Evolutionary conservation across 2,113 vertebrate species (phyloP).

Genomic region (Amazona guildingii): DNA sequence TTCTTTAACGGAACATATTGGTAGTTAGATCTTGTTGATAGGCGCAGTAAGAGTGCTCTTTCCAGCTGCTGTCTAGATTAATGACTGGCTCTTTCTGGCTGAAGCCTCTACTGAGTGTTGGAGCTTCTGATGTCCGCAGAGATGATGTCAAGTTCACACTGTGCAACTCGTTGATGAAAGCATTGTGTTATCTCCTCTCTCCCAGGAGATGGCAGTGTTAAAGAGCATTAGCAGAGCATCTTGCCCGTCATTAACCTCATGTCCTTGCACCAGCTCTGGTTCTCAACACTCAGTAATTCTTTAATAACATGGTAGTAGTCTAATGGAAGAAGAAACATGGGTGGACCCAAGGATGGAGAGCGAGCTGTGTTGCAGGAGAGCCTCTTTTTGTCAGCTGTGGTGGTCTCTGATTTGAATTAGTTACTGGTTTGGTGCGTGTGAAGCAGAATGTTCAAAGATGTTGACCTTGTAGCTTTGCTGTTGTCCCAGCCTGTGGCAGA

Average conservation of each 20-base stretch:
- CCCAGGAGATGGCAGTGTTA: slow-evolving; percentile 67
- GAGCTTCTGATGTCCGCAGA: neutral
- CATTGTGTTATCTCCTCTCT: neutral
- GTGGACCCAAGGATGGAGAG: neutral
- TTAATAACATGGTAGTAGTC: neutral
- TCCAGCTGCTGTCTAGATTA: neutral
- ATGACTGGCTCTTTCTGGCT: neutral
- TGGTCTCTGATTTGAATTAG: neutral
- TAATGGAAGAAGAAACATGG: neutral
- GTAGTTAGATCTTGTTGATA: neutral
- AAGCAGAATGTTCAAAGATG: neutral
- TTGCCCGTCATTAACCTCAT: neutral
- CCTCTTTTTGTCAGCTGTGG: neutral
- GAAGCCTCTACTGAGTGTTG: neutral
- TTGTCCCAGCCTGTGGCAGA: neutral
- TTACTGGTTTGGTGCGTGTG: neutral
- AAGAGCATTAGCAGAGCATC: slow-evolving; percentile 39
- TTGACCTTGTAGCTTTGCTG: neutral
- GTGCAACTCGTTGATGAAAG: neutral
- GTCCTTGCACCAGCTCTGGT: neutral
- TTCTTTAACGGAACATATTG: neutral
- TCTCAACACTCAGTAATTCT: neutral
- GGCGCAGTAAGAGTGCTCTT: fast-evolving
- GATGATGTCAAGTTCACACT: neutral
- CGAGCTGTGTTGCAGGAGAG: neutral